Base-by-base conservation (phyloP, 2,888 invertebrate species). In the Pimpla rufipes region DNA sequence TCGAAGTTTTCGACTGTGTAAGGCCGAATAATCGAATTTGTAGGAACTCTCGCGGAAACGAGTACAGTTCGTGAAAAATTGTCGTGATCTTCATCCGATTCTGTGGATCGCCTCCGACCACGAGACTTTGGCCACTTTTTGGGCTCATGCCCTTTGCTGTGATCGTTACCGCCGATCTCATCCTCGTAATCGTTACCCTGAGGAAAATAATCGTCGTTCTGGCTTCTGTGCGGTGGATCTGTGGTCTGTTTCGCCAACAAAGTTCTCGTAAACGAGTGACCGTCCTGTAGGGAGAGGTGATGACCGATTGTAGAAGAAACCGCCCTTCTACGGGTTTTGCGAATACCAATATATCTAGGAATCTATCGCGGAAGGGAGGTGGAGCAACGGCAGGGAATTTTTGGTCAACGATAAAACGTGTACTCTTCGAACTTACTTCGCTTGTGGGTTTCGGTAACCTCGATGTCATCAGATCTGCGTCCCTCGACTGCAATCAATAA, bases 161-260 rank as follows among this genome's bases (percentile, higher is more conserved):
- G 29, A 0, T 87, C 83, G 6, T 88, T 87, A n/a, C 29, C 66
- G 11, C 89, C 89, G 16, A 90, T 87, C 50, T 90, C 90, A 0
- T 91, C 89, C 52, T 91, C 90, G 85, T 88, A 91, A 11, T 91
- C 92, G 1, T 90, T 90, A 40, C 92, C 92, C 81, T 89, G 87
- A 6, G 91, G 91, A 21, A 89, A 92, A 79, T 89, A 92, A 83
- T 92, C 92, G 81, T 92, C 92, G 83, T 89, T 91, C 45, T 86
- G 75, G 10, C 55, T 59, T 64, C 88, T 82, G 70, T 88, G 86
- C 5, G 81, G 70, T 18, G 81, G 75, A 11, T 81, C 81, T 13
- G 68, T 8, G 37, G 76, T 29, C 29, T 52, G 59, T 66, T 16
- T 77, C 35, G 64, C 13, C 23, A 59, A 47, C 40, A 74, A 70